Percentiles rank a stretch among this genome's conserved stretches.
Conservation (phyloP, 2,888 invertebrate species). For the Microctonus hyperodae region DNA sequence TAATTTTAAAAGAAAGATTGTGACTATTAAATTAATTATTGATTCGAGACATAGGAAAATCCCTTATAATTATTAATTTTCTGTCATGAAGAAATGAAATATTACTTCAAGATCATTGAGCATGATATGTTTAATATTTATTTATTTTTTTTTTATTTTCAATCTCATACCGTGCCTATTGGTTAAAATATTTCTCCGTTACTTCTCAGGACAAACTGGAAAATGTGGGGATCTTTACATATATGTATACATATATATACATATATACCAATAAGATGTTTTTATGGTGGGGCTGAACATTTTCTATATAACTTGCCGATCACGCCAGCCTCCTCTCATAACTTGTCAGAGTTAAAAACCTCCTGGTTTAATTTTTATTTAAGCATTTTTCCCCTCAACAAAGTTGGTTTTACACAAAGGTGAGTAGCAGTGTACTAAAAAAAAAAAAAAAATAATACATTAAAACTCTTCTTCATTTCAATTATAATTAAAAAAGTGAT, state of each 20-base stretch:
- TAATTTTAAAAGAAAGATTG: not conserved
- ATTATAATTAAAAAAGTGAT: no score
- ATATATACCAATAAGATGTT: not conserved
- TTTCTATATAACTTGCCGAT: conserved; percentile 31
- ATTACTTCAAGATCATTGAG: not conserved
- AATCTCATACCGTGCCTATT: not conserved
- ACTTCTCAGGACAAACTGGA: conserved; percentile 1
- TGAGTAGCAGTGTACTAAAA: conserved; percentile 16
- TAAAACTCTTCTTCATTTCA: not conserved
- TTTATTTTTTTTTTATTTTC: not conserved
- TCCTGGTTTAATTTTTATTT: conserved; percentile 5
- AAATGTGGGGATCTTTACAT: conserved; percentile 8
- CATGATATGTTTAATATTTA: not conserved
- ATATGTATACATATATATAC: not conserved
- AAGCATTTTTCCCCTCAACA: not conserved
- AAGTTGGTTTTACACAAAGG: conserved; percentile 14
- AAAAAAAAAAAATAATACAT: no score
- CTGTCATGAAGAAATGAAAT: not conserved
- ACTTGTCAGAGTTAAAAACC: conserved; percentile 19
- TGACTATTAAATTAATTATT: not conserved
- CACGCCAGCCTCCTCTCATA: conserved; percentile 27
- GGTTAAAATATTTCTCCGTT: not conserved
- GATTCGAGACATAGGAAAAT: not conserved
- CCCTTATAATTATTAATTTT: conserved; percentile 1
- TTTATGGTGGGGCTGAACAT: conserved; percentile 11